Base-by-base conservation (phyloP, 2,113 vertebrate species). In the Bucco capensis region DNA sequence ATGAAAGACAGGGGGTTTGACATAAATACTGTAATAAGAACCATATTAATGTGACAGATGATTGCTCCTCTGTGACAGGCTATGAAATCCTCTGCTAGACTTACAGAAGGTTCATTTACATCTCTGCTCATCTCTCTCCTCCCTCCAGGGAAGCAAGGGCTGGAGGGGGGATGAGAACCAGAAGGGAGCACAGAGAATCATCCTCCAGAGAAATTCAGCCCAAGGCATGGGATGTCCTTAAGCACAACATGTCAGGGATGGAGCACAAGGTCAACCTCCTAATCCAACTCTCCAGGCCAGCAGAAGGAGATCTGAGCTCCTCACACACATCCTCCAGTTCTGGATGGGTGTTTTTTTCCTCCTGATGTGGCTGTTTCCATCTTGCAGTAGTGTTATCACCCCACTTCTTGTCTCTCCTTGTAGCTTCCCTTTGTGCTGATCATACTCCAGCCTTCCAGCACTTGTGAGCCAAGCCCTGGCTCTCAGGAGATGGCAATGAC, bases 41-140 rank as follows among this genome's bases (percentile, higher is more conserved):
- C 81, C 87, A 82, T 90, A 95, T 96, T 96, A 95, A 92, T 71
- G 78, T 93, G 95, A 95, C 90, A 96, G 92, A 94, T 4, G 61
- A 95, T 91, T 95, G 89, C 87, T 96, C 91, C 91, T 96, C 75
- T 88, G 94, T 96, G 95, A 94, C 96, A 96, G 91, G 87, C 94
- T 91, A 72, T 69, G 91, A 96, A 96, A 96, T 91, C 82, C 84
- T 83, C 31, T 64, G 85, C 64, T 88, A 72, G 79, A 93, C 72
- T 89, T 94, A 83, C 67, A 89, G 73, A 87, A 94, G 83, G 49
- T 71, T 95, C 85, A 92, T 96, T 88, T 82, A 92, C 87, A 82
- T 80, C 67, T 67, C 84, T 94, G 51, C 57, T 90, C 66, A 75
- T 92, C 83, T 57, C 19, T 72, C 54, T 47, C 71, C 42, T 74